phyloP scores from a whole-genome alignment of 2,797 vertebrate genomes.

The Avahi laniger region DNA sequence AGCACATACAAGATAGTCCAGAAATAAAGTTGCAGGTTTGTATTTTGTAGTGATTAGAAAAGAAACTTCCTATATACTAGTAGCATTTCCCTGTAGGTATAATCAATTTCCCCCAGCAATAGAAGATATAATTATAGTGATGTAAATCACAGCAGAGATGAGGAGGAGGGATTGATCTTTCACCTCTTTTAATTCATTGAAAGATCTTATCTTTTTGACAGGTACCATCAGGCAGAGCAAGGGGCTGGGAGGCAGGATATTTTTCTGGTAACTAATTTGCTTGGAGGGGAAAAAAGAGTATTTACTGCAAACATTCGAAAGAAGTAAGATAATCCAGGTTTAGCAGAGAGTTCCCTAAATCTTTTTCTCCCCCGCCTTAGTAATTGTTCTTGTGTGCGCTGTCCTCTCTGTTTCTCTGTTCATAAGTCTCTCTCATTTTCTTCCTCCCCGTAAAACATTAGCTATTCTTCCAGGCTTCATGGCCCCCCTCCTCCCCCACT shows the following conservation, averaged over 20 bases:
- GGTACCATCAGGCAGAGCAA: slow-evolving; percentile 79
- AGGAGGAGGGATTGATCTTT: slow-evolving; percentile 84
- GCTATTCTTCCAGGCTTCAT: neutral
- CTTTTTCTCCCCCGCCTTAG: neutral
- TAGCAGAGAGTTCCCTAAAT: slow-evolving; percentile 12
- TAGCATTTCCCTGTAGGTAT: slow-evolving; percentile 77
- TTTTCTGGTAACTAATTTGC: slow-evolving; percentile 83
- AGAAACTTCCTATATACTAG: slow-evolving; percentile 61
- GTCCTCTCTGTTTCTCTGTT: neutral
- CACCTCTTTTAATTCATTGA: slow-evolving; percentile 82
- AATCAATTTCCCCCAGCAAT: slow-evolving; percentile 83
- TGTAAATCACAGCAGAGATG: slow-evolving; percentile 85
- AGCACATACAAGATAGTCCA: slow-evolving; percentile 21
- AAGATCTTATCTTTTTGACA: slow-evolving; percentile 88
- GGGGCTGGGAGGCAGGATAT: slow-evolving; percentile 75
- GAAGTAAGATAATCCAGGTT: slow-evolving; percentile 34
- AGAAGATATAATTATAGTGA: slow-evolving; percentile 88
- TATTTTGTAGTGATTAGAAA: slow-evolving; percentile 77
- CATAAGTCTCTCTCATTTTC: neutral
- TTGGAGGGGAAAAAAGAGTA: slow-evolving; percentile 65
- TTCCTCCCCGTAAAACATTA: neutral
- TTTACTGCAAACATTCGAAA: slow-evolving; percentile 42
- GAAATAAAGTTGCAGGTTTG: slow-evolving; percentile 53
- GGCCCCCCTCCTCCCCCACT: neutral
- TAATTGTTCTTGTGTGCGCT: neutral